Base-by-base conservation (phyloP, 2,113 vertebrate genomes). In the Salminus brasiliensis region DNA sequence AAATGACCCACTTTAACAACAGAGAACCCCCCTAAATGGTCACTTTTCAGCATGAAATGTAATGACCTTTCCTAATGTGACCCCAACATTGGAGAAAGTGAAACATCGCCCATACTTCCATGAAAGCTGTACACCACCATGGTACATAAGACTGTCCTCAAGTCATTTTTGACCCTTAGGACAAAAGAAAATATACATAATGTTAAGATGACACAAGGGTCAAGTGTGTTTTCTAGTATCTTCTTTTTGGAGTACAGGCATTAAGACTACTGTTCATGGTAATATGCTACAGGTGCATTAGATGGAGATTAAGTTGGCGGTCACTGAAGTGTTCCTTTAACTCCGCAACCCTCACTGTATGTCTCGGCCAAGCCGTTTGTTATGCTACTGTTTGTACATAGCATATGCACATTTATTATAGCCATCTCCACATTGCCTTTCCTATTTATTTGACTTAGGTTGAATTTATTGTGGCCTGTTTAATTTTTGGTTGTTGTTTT, bases 321-420 rank as follows among this genome's bases (percentile, higher is more conserved):
- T 55, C 52, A 25, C 52, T 55, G 52, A 55, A 55, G 49, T 55
- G 23, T 43, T 76, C 47, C 63, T 49, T 30, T 39, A 45, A 23
- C 23, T 47, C 16, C 10, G 0, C 25, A 15, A 3, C 36, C 66
- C 29, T 66, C 55, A 43, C 52, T 70, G 76, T 81, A 72, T 77
- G 83, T 85, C 75, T 8, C 57, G 80, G 79, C 89, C 74, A 87
- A 88, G 55, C 72, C 59, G 47, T 52, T 63, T 60, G n/a, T n/a
- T n/a, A n/a, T n/a, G n/a, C 59, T 36, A 53, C 39, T 57, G 36
- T 81, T 65, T 92, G 90, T 92, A 89, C 88, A 92, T 87, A 89
- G 47, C 85, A 85, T 79, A 87, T 81, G 81, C 91, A 90, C 75
- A 89, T 66, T 47, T 82, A 85, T 53, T 79, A 63, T 83, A 70